These are phyloP conservation scores for Perdita meconis DNA, from an alignment of 2,888 invertebrate genomes.

Conservation along the genomic window DNA sequence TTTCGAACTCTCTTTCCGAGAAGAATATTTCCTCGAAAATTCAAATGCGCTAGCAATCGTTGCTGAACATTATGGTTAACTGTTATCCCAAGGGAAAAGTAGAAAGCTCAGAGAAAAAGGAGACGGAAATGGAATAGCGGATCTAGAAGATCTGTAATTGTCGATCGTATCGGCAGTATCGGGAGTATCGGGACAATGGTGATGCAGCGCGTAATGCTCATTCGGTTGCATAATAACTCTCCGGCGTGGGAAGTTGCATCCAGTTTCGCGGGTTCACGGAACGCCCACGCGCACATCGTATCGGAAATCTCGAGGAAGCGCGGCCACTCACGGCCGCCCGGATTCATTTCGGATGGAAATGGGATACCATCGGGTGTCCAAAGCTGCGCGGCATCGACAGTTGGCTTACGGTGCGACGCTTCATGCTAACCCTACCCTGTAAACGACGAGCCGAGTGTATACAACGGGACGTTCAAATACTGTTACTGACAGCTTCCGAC, in stretches of 20 bases:
- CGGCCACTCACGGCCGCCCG: conserved; percentile 54
- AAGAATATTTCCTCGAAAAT: no score
- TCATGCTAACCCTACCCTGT: conserved; percentile 48
- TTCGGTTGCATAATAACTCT: conserved; percentile 55
- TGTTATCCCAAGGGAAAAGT: no score
- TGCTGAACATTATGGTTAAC: no score
- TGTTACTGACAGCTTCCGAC: conserved; percentile 49
- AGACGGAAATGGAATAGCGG: no score
- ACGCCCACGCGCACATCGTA: conserved; percentile 47
- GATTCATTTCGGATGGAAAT: conserved; percentile 74
- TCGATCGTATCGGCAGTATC: not conserved
- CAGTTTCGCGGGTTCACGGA: conserved; percentile 40
- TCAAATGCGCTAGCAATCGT: no score
- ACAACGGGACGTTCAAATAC: conserved; percentile 48
- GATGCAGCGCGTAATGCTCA: conserved; percentile 29
- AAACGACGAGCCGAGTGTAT: conserved; percentile 49
- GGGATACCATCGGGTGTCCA: conserved; percentile 58
- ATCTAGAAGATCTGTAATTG: no score
- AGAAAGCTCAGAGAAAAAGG: no score
- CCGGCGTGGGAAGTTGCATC: conserved; percentile 42
- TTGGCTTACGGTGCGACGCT: conserved; percentile 66
- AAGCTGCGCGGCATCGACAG: conserved; percentile 57
- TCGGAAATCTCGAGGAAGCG: conserved; percentile 66
- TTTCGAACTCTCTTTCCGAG: no score
- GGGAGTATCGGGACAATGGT: not conserved